Conservation (phyloP, 2,888 invertebrate genomes). For the Xestia sexstrigata region DNA sequence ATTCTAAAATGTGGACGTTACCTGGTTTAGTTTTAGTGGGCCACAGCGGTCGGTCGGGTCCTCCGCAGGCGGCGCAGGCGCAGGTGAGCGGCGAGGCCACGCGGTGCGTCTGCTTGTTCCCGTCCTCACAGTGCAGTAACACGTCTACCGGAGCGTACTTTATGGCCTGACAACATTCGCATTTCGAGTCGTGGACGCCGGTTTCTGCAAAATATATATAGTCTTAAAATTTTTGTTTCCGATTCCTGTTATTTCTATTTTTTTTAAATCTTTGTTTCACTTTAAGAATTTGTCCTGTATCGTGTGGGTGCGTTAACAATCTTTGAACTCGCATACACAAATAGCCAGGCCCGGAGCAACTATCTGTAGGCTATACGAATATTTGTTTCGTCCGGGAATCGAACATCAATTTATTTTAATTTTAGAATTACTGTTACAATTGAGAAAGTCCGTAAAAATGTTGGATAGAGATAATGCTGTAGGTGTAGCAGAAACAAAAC, state of each 20-base stretch:
- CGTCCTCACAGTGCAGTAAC: constrained; percentile 78
- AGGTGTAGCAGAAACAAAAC: no score
- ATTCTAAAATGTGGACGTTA: constrained; percentile 3
- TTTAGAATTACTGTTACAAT: no score
- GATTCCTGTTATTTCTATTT: background rate
- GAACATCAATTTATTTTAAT: no score
- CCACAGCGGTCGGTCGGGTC: constrained; percentile 31
- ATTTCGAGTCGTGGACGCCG: constrained; percentile 89
- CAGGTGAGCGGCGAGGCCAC: constrained; percentile 78
- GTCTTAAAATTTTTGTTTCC: background rate
- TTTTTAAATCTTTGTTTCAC: no score
- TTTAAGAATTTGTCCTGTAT: no score
- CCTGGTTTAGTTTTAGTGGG: constrained; percentile 27
- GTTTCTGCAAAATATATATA: constrained; percentile 78
- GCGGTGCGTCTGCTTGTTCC: constrained; percentile 73
- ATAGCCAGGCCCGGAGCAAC: no score
- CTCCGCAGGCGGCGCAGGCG: constrained; percentile 75
- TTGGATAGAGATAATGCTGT: no score
- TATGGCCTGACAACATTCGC: constrained; percentile 91
- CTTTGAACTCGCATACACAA: no score
- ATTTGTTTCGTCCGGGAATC: no score
- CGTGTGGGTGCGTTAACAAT: no score
- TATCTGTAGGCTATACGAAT: no score
- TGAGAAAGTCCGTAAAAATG: no score
- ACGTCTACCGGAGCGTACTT: constrained; percentile 80